These are phyloP conservation scores for Hiodon alosoides DNA, from an alignment of 2,113 vertebrate species.

Conservation along the genomic window DNA sequence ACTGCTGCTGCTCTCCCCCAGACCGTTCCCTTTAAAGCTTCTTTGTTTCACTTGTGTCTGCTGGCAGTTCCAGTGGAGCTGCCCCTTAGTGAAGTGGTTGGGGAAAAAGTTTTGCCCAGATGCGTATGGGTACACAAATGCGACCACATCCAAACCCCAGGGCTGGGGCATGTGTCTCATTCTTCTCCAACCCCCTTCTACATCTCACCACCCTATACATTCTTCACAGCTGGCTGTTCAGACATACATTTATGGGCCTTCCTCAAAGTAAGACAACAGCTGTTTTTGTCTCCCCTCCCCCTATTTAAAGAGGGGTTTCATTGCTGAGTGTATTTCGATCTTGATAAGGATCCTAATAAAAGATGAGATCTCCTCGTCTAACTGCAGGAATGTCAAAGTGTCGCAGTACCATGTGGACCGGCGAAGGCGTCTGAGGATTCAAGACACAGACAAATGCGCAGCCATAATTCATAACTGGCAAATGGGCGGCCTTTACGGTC, in stretches of 20 bases:
- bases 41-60: background rate
- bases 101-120: constrained; percentile 1
- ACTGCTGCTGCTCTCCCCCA: background rate
- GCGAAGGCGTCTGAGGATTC: background rate
- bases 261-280: background rate
- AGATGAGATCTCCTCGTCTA: background rate
- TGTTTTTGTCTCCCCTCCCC: background rate
- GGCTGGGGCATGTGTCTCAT: background rate
- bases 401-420: too few species aligned
- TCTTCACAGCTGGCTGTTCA: background rate
- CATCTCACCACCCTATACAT: background rate
- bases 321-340: background rate
- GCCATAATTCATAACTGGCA: background rate
- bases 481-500: background rate
- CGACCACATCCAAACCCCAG: background rate
- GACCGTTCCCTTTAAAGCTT: background rate
- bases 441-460: background rate
- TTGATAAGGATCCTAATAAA: background rate
- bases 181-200: background rate
- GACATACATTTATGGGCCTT: background rate
- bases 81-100: background rate
- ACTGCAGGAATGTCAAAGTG: too few species aligned
- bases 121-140: background rate
- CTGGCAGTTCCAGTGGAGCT: background rate
- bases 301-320: background rate